Base-by-base conservation (phyloP, 1,140 invertebrate species). In the Arion vulgaris region DNA sequence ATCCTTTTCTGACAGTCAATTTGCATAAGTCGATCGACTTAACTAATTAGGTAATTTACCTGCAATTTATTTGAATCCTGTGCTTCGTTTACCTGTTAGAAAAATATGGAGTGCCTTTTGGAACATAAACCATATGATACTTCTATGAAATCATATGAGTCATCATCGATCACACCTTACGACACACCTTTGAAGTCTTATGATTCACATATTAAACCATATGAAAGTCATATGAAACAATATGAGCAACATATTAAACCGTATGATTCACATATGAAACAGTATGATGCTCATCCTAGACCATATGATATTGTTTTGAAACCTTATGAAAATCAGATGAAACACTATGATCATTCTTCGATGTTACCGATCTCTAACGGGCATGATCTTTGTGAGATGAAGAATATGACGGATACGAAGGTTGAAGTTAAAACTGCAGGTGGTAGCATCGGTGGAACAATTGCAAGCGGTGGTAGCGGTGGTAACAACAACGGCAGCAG, bases 381-480 rank as follows among this genome's bases (percentile, higher is more conserved):
- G 17, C 76, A 80, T 41, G 77, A 85, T 51, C 38, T 76, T 15
- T 66, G 78, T 36, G 77, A 74, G 4, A 73, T 83, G 71, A 68
- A 73, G 23, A 77, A 72, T 39, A 76, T 69, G 39, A 23, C 69
- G 1, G 32, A 26, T 13, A 15, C 69, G 0, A 72, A 71, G 32
- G 32, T 72, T 9, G 68, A 80, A 32, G 68, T 23, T 17, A 51
- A 80, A 80, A 17, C 28, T 23, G 2, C 49, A 39, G 49, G n/a
- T 15, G 45, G 49, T 26, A 9, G 1, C 23, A 51, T 39, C 19
- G 69, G 41, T 17, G 4, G 2, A 2, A 32, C 41, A 32, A 9
- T 11, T 45, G 34, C 32, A 9, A 51, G 15, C 5, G 57, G 45
- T 23, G 73, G 62, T 36, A 62, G 0, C 11, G 66, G 36, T 26